phyloP scores from a whole-genome alignment of 2,797 vertebrate species.

The Microchirus variegatus region DNA sequence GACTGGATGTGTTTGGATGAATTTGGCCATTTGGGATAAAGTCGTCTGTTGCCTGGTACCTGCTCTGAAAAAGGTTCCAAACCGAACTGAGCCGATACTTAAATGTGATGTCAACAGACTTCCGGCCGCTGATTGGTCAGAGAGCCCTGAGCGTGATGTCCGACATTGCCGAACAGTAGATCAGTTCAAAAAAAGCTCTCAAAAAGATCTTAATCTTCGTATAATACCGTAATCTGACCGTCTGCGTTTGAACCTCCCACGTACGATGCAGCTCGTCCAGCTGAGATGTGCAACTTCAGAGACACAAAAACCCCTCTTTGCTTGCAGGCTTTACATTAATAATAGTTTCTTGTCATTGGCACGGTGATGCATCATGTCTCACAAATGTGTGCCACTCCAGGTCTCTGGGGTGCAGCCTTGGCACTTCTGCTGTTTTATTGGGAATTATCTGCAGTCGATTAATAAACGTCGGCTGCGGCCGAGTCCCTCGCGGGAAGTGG shows the following conservation, averaged over 20 bases:
- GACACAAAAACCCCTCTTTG: conserved; percentile 42
- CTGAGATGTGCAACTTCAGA: conserved; percentile 50
- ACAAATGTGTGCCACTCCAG: conserved; percentile 38
- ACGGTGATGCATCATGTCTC: conserved; percentile 66
- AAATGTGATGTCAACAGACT: no score
- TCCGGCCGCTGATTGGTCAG: no score
- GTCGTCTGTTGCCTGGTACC: no score
- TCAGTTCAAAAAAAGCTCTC: no score
- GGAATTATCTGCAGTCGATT: conserved; percentile 74
- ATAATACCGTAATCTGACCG: conserved; percentile 32
- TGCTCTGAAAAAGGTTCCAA: no score
- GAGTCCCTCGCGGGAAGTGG: conserved; percentile 58
- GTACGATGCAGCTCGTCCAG: conserved; percentile 33
- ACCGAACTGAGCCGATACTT: no score
- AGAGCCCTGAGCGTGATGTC: no score
- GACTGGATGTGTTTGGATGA: no score
- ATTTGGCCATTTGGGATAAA: no score
- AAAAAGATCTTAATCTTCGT: no score
- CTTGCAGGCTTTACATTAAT: conserved; percentile 50
- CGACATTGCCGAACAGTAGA: no score
- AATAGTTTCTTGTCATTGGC: conserved; percentile 51
- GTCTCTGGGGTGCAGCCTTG: conserved; percentile 43
- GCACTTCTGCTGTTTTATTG: conserved; percentile 65
- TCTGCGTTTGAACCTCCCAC: conserved; percentile 24
- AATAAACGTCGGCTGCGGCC: conserved; percentile 60